Evolutionary conservation across 2,113 vertebrate species (phyloP), one percentile per base, ranked within the genome.

Genomic region (Erpornis zantholeuca): DNA sequence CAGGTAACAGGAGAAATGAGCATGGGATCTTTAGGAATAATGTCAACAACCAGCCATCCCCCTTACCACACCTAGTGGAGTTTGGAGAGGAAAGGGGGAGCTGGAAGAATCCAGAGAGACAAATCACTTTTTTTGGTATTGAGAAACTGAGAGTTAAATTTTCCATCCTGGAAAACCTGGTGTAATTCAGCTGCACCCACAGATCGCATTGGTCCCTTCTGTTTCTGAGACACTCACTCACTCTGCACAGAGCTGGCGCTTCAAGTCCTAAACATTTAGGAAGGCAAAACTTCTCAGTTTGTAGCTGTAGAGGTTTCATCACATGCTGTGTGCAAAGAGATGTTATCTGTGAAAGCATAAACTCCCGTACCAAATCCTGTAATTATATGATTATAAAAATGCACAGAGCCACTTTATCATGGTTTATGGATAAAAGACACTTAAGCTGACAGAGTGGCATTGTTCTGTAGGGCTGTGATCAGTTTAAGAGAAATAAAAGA

Each of bases 401-500:
- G 54, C 72, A 72, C 69, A 61, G 68, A 88, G 75, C 29, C 42
- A 56, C 72, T 88, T 90, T 31, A 38, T 85, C 81, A 12, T 35
- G 15, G 38, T 73, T 78, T 66, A 60, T 75, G 33, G 75, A 40
- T 40, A 61, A 75, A 92, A 86, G 69, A 52, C 64, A 71, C 92
- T 83, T 82, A 82, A 78, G 38, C 88, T 91, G 86, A 52, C 80
- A 88, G 44, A 42, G 38, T 9, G 63, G 47, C 40, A 29, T 86
- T 86, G 38, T 81, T 75, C 80, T 75, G 35, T 10, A 64, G 76
- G 76, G 52, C 76, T 90, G 68, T 36, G 88, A 73, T 36, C 40
- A 6, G 35, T 64, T 81, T 63, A 88, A 97, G 94, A 81, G 82
- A 90, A 94, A 78, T 88, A 92, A 90, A 96, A 88, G 87, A 28